Base-by-base conservation (phyloP, 2,797 vertebrate species). In the Hephaestus fuliginosus region DNA sequence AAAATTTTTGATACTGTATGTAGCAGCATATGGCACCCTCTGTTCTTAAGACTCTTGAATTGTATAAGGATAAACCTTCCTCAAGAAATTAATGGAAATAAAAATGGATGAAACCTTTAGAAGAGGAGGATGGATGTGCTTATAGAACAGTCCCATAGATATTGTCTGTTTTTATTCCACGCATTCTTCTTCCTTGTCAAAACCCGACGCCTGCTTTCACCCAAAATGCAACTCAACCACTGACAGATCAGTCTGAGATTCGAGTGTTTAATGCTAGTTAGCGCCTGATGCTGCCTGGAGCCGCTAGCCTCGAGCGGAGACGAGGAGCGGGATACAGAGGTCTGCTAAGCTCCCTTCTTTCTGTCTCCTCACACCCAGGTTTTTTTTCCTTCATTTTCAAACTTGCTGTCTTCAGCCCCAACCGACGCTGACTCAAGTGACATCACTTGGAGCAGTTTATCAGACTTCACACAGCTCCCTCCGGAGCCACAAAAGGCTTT, bases 361-460 rank as follows among this genome's bases (percentile, higher is more conserved):
- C 8, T 9, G 5, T 33, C 36, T 39, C 36, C 36, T 7, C 36
- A 39, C 36, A 39, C 36, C 36, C 36, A 39, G 36, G 8, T 39
- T 39, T 39, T 39, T 39, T 39, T 39, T 39, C 2, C 30, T 39
- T 39, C 3, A 39, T 39, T 8, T 39, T 39, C 36, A 41, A 43
- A 30, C 63, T 56, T 48, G 18, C 13, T 0, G 52, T 60, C 41
- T 28, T 36, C 15, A 62, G 25, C 33, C 10, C 14, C 52, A 53
- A 39, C 36, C 36, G 36, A 39, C 36, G 36, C 36, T 46, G 44
- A 15, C 62, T 41, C 22, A n/a, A 17, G 20, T 52, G 48, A 63
- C 53, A 56, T 63, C 70, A 51, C 41, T 41, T 48, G 17, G 55
- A 41, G 6, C 2, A 53, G 33, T 61, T 49, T 25, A 64, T 79